Base-by-base conservation (phyloP, 2,888 invertebrate genomes). In the Trachelus iudaicus region DNA sequence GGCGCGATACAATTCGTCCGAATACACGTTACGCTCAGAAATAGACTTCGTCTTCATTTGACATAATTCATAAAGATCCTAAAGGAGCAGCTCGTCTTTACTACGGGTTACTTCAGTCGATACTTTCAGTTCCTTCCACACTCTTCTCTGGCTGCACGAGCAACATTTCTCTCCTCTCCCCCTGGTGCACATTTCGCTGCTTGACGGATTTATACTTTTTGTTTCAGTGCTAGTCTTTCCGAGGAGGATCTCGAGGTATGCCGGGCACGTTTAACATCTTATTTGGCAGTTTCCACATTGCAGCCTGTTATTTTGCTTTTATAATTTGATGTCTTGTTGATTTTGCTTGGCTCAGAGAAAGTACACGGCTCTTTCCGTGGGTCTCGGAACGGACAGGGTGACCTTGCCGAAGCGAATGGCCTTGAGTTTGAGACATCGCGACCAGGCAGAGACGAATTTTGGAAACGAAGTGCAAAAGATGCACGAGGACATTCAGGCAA, bases 381-480 rank as follows among this genome's bases (percentile, higher is more conserved):
- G 91, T 75, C 83, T 91, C 33, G 81, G 86, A 13, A 87, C 89
- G 3, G 91, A 91, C 78, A 86, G 91, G 75, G 81, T 89, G 79
- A 91, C 91, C 69, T 81, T 91, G 34, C 82, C 85, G 12, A 85
- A 86, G 73, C 83, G 91, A 71, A 79, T 87, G 79, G 84, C 84
- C 6, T 79, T 90, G 35, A 88, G 90, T 34, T 83, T 87, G 69
- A 88, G 90, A n/a, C 90, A 90, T 75, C 85, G 91, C 37, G 89
- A 91, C 83, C 90, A 90, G 69, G 86, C 90, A 11, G 91, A 91
- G 78, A 85, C 80, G 56, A 91, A 91, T 80, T 86, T 90, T n/a
- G 80, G 81, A 30, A 76, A 79, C 31, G 90, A 91, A 81, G 83
- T 91, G 33, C 80, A 83, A 69, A 88, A 86, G 80, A 89, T 90